Evolutionary conservation across 2,888 invertebrate genomes (phyloP).

Genomic region (Mesorhabditis spiculigera): DNA sequence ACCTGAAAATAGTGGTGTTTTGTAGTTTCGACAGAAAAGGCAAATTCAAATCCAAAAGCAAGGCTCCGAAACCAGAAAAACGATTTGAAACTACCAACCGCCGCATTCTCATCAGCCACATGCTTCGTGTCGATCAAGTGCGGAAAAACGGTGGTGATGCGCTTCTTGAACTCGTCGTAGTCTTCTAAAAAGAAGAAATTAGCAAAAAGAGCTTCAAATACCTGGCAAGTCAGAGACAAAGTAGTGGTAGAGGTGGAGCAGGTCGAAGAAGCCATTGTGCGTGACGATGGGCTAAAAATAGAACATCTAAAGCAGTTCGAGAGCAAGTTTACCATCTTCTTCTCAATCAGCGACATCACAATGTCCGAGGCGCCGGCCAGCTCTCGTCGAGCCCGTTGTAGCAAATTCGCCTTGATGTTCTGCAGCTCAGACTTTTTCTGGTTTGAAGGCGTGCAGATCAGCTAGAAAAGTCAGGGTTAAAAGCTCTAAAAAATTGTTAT

Average conservation of each 20-base stretch:
- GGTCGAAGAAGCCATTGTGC: conserved; percentile 1
- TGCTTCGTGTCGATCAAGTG: background rate
- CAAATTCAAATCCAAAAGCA: too few species aligned
- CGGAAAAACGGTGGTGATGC: background rate
- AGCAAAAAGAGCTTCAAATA: too few species aligned
- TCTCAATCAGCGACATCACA: background rate
- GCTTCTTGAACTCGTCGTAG: conserved; percentile 1
- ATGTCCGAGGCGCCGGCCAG: background rate
- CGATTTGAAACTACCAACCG: too few species aligned
- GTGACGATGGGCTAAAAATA: background rate
- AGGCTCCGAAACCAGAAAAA: too few species aligned
- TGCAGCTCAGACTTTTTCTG: background rate
- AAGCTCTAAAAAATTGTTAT: too few species aligned
- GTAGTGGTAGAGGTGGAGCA: background rate
- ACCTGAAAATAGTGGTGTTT: background rate
- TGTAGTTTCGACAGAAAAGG: background rate
- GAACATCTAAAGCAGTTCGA: background rate
- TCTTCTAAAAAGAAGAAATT: background rate
- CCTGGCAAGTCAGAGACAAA: too few species aligned
- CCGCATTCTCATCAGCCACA: background rate
- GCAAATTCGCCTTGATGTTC: background rate
- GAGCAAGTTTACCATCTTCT: background rate
- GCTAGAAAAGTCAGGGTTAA: background rate
- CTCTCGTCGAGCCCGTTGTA: background rate
- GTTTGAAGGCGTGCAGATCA: background rate